These are phyloP conservation scores for Ameiurus melas DNA, from an alignment of 2,113 vertebrate species.

Conservation along the genomic window DNA sequence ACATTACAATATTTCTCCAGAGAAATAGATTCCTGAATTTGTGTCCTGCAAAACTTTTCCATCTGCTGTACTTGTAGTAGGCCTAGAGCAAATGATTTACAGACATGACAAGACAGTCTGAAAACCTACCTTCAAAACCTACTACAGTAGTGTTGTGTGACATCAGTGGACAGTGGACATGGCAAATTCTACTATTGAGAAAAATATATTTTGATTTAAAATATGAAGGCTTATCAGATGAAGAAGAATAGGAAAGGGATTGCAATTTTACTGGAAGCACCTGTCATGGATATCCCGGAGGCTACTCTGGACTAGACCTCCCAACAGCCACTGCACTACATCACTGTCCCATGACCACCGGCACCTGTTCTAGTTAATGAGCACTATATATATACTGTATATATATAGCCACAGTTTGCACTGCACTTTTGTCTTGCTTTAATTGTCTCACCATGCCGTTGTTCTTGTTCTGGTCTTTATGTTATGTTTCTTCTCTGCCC, in stretches of 20 bases:
- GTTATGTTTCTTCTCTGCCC: no score
- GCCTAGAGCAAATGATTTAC: not conserved
- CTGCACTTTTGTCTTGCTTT: no score
- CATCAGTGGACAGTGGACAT: not conserved
- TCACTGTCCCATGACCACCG: no score
- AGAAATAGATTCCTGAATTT: constrained; percentile 6
- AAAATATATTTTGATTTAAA: not conserved
- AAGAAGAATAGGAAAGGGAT: not conserved
- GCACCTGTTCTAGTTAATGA: no score
- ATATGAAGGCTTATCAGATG: not conserved
- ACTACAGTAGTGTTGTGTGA: not conserved
- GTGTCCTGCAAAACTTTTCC: constrained; percentile 3
- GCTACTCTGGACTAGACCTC: no score
- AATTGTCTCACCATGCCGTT: no score
- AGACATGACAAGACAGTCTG: not conserved
- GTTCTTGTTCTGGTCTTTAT: no score
- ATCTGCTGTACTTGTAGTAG: constrained; percentile 22
- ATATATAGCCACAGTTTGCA: no score
- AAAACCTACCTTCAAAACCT: not conserved
- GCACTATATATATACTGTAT: no score
- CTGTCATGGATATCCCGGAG: no score
- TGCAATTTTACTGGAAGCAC: no score
- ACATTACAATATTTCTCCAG: constrained; percentile 39
- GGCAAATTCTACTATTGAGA: not conserved
- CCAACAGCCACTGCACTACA: no score